A percentile compares a stretch with the other conserved stretches of the same genome.
Conservation (phyloP, 1,140 invertebrate species). For the Drosophila tani region DNA sequence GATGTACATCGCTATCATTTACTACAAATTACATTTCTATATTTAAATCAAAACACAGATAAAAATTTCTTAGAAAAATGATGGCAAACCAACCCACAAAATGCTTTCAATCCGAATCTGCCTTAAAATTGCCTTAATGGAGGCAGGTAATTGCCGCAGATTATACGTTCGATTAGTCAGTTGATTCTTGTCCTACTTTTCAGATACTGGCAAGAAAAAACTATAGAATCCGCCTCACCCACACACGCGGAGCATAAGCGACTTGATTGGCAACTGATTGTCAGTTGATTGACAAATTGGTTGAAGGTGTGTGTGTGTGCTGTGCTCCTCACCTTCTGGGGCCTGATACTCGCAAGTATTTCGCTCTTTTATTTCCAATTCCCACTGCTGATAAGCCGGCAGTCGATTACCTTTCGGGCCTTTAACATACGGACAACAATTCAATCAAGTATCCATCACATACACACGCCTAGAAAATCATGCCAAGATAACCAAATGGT, state of each 20-base stretch:
- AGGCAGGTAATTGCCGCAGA: slow-evolving; percentile 33
- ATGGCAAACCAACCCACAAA: neutral
- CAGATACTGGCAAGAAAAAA: slow-evolving; percentile 9
- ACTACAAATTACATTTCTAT: neutral
- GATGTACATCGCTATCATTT: neutral
- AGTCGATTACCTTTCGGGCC: slow-evolving; percentile 38
- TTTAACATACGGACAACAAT: slow-evolving; percentile 57
- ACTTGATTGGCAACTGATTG: slow-evolving; percentile 70
- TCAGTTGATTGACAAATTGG: slow-evolving; percentile 73
- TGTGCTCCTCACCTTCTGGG: neutral
- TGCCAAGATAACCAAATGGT: slow-evolving; percentile 64
- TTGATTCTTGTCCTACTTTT: slow-evolving; percentile 18
- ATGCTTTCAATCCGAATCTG: slow-evolving; percentile 6
- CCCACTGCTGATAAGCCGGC: slow-evolving; percentile 50
- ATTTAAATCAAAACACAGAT: neutral
- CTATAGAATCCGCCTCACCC: slow-evolving; percentile 23
- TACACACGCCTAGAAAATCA: slow-evolving; percentile 14
- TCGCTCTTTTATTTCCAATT: slow-evolving; percentile 10
- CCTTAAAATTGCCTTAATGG: slow-evolving; percentile 49
- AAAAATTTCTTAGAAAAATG: neutral
- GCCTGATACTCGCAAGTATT: neutral
- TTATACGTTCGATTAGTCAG: slow-evolving; percentile 50
- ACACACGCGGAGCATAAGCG: slow-evolving; percentile 8
- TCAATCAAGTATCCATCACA: slow-evolving; percentile 67
- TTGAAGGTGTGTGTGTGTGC: slow-evolving; percentile 8